A percentile compares a stretch with the other conserved stretches of the same genome.
These are phyloP conservation scores for Dryocosmus kuriphilus DNA, from an alignment of 2,888 invertebrate genomes.

Conservation along the genomic window DNA sequence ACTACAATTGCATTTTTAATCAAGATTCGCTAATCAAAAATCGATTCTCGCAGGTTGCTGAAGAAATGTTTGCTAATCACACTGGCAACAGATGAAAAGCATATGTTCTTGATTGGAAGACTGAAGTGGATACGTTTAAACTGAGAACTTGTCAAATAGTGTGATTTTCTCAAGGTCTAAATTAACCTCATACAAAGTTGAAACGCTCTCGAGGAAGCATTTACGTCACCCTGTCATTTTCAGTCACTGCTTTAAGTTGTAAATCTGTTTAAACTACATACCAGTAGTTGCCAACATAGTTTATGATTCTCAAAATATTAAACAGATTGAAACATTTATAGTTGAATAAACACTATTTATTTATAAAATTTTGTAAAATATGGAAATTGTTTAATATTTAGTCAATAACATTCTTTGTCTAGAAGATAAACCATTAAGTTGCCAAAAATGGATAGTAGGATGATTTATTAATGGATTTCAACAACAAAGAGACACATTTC, in stretches of 20 bases:
- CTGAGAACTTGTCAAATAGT: conserved; percentile 32
- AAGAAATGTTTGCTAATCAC: not conserved
- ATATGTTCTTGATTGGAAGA: conserved; percentile 22
- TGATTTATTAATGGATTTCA: not conserved
- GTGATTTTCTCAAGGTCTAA: conserved; percentile 11
- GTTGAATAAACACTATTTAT: no score
- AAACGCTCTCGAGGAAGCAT: not conserved
- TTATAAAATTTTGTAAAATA: no score
- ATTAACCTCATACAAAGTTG: conserved; percentile 36
- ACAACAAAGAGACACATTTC: not conserved
- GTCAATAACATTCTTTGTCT: no score
- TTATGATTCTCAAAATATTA: not conserved
- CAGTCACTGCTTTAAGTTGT: not conserved
- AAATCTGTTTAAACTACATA: conserved; percentile 6
- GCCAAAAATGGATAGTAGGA: no score
- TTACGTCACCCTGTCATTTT: conserved; percentile 31
- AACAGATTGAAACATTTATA: no score
- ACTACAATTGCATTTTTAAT: no score
- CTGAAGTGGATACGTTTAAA: conserved; percentile 37
- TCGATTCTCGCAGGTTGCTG: not conserved
- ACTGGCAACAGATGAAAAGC: not conserved
- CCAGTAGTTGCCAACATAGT: not conserved
- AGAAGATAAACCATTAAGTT: no score
- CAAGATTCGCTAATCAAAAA: no score
- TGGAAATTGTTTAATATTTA: no score